A percentile compares a stretch with the other conserved stretches of the same genome.
Conservation (phyloP, 2,797 vertebrate genomes). For the Danio jaintianensis region DNA sequence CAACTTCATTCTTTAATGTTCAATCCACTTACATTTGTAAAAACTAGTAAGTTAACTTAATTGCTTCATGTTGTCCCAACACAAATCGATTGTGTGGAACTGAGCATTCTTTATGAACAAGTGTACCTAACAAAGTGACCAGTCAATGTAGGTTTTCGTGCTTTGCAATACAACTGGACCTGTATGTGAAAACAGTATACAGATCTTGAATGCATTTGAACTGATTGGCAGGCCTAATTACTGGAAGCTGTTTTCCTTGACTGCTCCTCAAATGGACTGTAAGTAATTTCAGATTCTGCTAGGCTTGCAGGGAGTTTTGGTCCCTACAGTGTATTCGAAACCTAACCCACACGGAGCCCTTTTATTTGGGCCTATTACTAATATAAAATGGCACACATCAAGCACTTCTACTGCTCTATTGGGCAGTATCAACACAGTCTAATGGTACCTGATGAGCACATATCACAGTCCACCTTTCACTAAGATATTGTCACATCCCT, state of each 20-base stretch:
- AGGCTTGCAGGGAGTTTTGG: neutral
- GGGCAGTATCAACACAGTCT: constrained; percentile 1
- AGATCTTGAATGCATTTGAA: no score
- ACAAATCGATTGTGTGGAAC: no score
- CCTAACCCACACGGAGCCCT: constrained; percentile 29
- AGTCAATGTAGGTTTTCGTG: no score
- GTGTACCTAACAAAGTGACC: no score
- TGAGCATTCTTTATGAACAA: no score
- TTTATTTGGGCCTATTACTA: constrained; percentile 28
- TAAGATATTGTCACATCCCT: constrained; percentile 61
- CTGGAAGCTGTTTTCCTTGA: neutral
- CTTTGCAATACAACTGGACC: no score
- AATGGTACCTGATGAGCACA: constrained; percentile 1
- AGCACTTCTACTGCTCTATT: constrained; percentile 7
- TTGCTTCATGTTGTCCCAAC: no score
- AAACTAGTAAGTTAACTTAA: no score
- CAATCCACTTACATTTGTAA: no score
- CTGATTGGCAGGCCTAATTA: neutral
- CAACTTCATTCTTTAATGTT: no score
- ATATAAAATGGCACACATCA: constrained; percentile 23
- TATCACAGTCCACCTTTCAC: constrained; percentile 53
- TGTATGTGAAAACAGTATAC: no score
- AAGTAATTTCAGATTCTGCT: constrained; percentile 1
- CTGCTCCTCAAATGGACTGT: neutral
- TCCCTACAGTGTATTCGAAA: neutral